A percentile compares a stretch with the other conserved stretches of the same genome.
Evolutionary conservation across 92 coral and sea anemone genomes (phyloP).

Genomic region (Chrysogorgia sp.): DNA sequence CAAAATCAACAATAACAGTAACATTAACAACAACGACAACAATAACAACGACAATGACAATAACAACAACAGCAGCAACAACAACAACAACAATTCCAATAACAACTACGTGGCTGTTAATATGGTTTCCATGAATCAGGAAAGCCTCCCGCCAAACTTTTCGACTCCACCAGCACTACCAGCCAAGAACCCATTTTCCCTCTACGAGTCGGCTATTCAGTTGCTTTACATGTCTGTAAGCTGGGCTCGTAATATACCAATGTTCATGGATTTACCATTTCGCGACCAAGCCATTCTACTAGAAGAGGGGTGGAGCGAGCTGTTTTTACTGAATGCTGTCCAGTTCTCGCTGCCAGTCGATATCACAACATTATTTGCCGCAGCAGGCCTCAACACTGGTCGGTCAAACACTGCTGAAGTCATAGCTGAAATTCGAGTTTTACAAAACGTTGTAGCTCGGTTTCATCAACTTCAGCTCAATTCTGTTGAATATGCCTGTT

Average conservation of each 20-base stretch:
- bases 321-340: constrained; percentile 91
- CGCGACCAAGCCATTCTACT: constrained; percentile 97
- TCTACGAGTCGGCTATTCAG: constrained; percentile 94
- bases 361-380: constrained; percentile 84
- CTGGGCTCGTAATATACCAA: constrained; percentile 98
- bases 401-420: constrained; percentile 72
- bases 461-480: constrained; percentile 88
- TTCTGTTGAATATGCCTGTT: constrained; percentile 93
- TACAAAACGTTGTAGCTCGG: constrained; percentile 85
- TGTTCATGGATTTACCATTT: constrained; percentile 95
- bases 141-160: background rate
- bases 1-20: background rate
- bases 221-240: constrained; percentile 96
- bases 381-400: constrained; percentile 71
- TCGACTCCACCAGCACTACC: constrained; percentile 5
- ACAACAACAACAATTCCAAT: background rate
- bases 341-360: constrained; percentile 92
- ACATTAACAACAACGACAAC: constrained; percentile 19
- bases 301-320: constrained; percentile 99
- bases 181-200: constrained; percentile 59
- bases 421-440: constrained; percentile 86
- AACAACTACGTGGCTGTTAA: constrained; percentile 42
- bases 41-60: background rate
- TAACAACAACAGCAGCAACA: background rate
- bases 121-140: constrained; percentile 23